phyloP scores from a whole-genome alignment of 2,113 vertebrate species.

The Litocranius walleri region DNA sequence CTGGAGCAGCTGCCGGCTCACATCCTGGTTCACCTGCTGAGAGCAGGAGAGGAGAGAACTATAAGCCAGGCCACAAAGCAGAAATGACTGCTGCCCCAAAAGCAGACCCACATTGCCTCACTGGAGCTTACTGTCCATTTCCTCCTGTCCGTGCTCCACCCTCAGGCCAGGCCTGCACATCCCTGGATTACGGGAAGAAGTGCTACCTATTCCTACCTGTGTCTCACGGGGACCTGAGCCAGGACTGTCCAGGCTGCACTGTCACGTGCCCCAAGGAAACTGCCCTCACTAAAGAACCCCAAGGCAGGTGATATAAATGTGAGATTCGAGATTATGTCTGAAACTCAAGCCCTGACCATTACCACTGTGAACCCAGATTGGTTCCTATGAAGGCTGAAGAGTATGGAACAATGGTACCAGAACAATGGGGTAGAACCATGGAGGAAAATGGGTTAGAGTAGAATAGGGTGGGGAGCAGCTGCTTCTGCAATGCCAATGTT shows the following conservation, averaged over 20 bases:
- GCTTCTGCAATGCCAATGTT: not conserved
- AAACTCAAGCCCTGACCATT: not conserved
- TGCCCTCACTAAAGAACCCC: not conserved
- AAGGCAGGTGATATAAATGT: not conserved
- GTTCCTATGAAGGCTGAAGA: not conserved
- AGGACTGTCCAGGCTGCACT: not conserved
- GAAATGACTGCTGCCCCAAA: not conserved
- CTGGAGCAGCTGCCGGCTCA: constrained; percentile 92
- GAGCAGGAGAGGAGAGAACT: not conserved
- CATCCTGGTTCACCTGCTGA: constrained; percentile 92
- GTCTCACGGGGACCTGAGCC: not conserved
- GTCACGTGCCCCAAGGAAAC: not conserved
- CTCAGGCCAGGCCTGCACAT: not conserved
- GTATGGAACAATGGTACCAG: not conserved
- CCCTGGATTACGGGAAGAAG: not conserved
- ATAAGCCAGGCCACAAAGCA: not conserved
- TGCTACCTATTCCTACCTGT: not conserved
- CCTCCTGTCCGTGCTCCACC: not conserved
- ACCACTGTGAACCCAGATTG: not conserved
- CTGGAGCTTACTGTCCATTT: not conserved
- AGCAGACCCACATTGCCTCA: not conserved
- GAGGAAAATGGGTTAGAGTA: not conserved
- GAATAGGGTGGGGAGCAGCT: not conserved
- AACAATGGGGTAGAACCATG: not conserved
- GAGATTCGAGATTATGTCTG: not conserved